Evolutionary conservation across 1,140 invertebrate genomes (phyloP).

Genomic region (Asobara japonica): DNA sequence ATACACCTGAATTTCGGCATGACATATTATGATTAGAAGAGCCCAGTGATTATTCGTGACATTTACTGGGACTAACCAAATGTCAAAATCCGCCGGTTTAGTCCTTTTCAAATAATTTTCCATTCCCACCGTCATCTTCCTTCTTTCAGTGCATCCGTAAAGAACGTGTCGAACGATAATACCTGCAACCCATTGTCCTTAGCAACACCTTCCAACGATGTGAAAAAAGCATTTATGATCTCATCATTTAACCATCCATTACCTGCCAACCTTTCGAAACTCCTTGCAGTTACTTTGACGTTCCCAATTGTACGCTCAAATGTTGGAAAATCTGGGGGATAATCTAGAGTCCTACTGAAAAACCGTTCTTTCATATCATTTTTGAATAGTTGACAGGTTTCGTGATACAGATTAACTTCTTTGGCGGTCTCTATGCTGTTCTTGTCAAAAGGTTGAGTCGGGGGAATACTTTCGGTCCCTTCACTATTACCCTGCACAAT

Average conservation of each 20-base stretch:
- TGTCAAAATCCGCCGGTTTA: neutral
- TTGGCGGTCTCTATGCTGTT: too few relatives aligned
- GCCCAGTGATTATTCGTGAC: neutral
- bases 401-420: neutral
- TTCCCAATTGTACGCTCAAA: neutral
- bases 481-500: neutral
- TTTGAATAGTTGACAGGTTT: neutral
- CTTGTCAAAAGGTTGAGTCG: too few relatives aligned
- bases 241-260: neutral
- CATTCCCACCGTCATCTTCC: neutral
- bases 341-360: neutral
- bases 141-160: neutral
- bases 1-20: neutral
- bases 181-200: neutral
- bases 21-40: neutral
- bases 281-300: neutral
- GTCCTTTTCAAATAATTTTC: neutral
- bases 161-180: neutral
- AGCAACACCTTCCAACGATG: neutral
- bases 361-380: neutral
- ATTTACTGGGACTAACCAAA: neutral
- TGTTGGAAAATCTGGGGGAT: neutral
- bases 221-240: neutral
- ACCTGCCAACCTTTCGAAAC: neutral
- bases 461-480: too few relatives aligned